Base-by-base conservation (phyloP, 2,113 vertebrate species). In the Myocastor coypus region DNA sequence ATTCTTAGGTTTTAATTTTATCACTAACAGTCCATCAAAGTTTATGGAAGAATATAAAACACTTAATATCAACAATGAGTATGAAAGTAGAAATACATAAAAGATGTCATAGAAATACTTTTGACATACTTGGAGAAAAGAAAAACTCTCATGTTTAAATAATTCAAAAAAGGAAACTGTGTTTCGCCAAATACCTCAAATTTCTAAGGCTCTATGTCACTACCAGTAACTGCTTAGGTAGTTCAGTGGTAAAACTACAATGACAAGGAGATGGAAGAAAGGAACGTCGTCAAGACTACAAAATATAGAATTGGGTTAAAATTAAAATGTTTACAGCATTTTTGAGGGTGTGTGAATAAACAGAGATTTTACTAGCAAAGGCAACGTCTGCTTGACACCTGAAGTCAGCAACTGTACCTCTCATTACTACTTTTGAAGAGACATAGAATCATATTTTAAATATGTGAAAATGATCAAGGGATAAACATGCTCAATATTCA, bases 1-100 rank as follows among this genome's bases (percentile, higher is more conserved):
- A 42, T 91, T 30, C 19, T 93, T 94, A 46, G 6, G 2, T 78
- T 94, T 94, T 92, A 83, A 90, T 90, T 68, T 32, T 28, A 64
- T 73, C 95, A 68, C 3, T 11, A 83, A 9, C 1, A 82, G 17
- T 20, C 13, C 59, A 46, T 71, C 34, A 57, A 91, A 90, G 84
- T 14, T 82, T 40, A 71, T 40, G 28, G 7, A 69, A 52, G 12
- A 86, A 94, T 89, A 52, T 24, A 52, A 55, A 28, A 7, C 30
- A 4, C 0, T 34, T 89, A 59, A 40, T 77, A 64, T 64, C 19
- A 64, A 64, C 50, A 92, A 50, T 40, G 20, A 68, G 82, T n/a
- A 20, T 84, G 10, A 46, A 87, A 61, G 73, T 59, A 3, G 34
- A 50, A 55, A 10, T 16, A 28, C 1, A 66, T 2, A n/a, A 46